Base-by-base conservation (phyloP, 2,113 vertebrate species). In the Poeciliopsis prolifica region DNA sequence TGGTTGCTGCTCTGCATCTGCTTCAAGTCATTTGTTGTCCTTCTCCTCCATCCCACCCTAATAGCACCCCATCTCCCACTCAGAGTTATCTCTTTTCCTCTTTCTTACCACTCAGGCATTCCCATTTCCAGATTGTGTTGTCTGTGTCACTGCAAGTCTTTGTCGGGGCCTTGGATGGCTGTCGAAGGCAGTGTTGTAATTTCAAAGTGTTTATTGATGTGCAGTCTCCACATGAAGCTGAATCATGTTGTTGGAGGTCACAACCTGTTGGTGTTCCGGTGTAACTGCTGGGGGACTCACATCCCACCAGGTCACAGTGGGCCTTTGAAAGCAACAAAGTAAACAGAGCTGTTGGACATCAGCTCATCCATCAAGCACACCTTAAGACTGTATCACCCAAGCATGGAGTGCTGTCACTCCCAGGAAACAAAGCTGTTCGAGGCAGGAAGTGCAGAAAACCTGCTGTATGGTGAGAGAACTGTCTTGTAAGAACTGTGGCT, bases 281-380 rank as follows among this genome's bases (percentile, higher is more conserved):
- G 93, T 73, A 92, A 88, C 90, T 86, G 73, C 83, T 90, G 91
- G 83, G 87, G 92, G 91, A 83, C 87, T 92, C 93, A 92, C 92
- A 94, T 94, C 92, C 89, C 87, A 90, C 81, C 81, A 75, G 89
- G 93, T 94, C 94, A 94, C 86, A 88, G 82, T 85, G 78, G 89
- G 91, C 90, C 93, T 95, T 95, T 95, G 90, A 94, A 94, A 95
- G 92, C 91, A 90, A 88, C 92, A 93, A 95, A 93, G 91, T 93
- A 96, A 95, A 95, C 94, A 94, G 87, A 94, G 88, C 95, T 92
- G 91, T 87, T 86, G 91, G 92, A 91, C 87, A 84, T 86, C 79
- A 83, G 94, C 92, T 92, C 91, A 94, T 95, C 94, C 90, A 93
- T 95, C 84, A 91, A 78, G 65, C 85, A 79, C 84, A 83, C 90